phyloP scores from a whole-genome alignment of 2,797 vertebrate species.

The Tadarida brasiliensis region DNA sequence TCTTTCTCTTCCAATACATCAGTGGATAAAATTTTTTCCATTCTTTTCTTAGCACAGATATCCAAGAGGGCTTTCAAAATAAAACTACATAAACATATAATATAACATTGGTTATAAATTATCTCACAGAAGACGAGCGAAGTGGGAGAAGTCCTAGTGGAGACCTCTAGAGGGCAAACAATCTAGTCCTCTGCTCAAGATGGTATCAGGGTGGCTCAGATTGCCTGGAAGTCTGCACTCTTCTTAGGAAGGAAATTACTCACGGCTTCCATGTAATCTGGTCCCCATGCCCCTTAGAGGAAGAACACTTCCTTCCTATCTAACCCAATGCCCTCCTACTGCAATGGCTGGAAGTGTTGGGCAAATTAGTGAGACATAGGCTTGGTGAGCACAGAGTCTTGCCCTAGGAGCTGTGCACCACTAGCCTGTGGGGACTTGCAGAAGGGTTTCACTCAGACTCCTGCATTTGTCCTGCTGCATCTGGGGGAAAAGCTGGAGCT shows the following conservation, averaged over 20 bases:
- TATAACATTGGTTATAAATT: background rate
- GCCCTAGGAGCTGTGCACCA: background rate
- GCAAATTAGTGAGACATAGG: no score
- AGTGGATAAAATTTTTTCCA: background rate
- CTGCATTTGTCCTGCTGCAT: background rate
- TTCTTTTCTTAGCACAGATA: background rate
- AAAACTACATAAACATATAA: background rate
- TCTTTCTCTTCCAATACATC: background rate
- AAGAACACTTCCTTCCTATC: constrained; percentile 58
- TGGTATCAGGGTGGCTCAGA: background rate
- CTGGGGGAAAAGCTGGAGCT: background rate
- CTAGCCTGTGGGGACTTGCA: background rate
- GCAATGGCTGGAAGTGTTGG: constrained; percentile 7
- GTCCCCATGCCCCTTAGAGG: background rate
- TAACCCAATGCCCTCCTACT: background rate
- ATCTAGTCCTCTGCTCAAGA: background rate
- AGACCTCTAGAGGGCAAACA: constrained; percentile 17
- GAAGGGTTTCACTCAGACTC: background rate
- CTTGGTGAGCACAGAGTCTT: background rate
- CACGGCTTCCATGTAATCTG: constrained; percentile 68
- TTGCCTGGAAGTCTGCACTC: constrained; percentile 62
- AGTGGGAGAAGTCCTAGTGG: background rate
- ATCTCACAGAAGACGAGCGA: background rate
- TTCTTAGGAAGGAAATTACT: constrained; percentile 82
- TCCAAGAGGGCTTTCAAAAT: constrained; percentile 3